Conservation (phyloP, 2,888 invertebrate species). For the Trissolcus japonicus region DNA sequence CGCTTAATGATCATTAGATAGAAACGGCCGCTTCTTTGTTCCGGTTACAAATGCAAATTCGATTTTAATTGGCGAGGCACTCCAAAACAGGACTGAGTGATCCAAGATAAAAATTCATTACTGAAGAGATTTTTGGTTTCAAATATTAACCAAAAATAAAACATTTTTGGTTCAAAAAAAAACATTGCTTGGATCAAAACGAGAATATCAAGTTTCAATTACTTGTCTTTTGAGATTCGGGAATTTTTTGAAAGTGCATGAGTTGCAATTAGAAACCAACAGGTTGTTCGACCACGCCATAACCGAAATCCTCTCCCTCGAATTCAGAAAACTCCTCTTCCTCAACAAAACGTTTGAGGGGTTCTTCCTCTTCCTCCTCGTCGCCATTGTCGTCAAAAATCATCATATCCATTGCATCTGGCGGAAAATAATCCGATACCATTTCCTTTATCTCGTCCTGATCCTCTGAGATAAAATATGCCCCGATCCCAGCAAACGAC, state of each 20-base stretch:
- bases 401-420: conserved; percentile 70
- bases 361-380: conserved; percentile 51
- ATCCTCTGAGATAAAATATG: conserved; percentile 83
- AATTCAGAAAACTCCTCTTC: conserved; percentile 56
- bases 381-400: conserved; percentile 48
- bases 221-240: no score
- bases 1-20: conserved; percentile 60
- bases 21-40: neutral
- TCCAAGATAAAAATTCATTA: no score
- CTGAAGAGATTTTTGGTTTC: no score
- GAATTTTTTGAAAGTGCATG: no score
- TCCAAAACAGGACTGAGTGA: no score
- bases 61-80: conserved; percentile 17
- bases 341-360: conserved; percentile 51
- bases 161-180: no score
- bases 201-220: no score
- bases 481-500: conserved; percentile 81
- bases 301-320: conserved; percentile 44
- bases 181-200: no score
- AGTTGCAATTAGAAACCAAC: neutral
- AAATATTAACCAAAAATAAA: no score
- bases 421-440: conserved; percentile 83
- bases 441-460: conserved; percentile 81
- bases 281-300: conserved; percentile 28
- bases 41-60: conserved; percentile 4